A percentile compares a stretch with the other conserved stretches of the same genome.
These are phyloP conservation scores for Drosophila nebulosa DNA, from an alignment of 1,140 invertebrate species.

Conservation along the genomic window DNA sequence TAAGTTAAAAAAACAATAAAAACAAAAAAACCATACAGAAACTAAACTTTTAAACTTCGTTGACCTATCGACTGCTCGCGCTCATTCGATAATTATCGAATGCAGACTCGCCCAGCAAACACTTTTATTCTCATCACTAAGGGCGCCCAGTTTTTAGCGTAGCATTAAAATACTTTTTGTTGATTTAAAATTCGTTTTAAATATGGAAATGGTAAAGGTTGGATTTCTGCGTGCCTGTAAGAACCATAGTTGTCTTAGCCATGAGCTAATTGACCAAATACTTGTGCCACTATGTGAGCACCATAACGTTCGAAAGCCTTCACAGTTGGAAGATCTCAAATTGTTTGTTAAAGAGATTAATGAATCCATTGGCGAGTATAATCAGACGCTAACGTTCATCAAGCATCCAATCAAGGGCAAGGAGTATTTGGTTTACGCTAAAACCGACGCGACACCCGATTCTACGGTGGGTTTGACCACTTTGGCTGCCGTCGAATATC, in stretches of 20 bases:
- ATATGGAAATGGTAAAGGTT: conserved; percentile 46
- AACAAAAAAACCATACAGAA: conserved; percentile 33
- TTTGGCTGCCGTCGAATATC: conserved; percentile 43
- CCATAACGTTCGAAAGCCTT: conserved; percentile 39
- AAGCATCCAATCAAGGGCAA: conserved; percentile 36
- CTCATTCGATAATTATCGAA: not conserved
- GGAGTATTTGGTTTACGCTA: conserved; percentile 57
- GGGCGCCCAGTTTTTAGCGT: not conserved
- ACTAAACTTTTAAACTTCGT: not conserved
- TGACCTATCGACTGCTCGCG: not conserved
- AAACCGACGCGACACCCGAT: conserved; percentile 48
- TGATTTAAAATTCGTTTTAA: not conserved
- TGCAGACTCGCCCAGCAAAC: not conserved
- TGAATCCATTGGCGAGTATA: conserved; percentile 22
- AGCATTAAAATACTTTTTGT: too few species aligned
- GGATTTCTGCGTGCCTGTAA: conserved; percentile 57
- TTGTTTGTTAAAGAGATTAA: conserved; percentile 44
- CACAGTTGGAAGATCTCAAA: conserved; percentile 26
- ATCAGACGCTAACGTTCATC: conserved; percentile 40
- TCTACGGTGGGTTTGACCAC: not conserved
- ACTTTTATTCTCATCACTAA: not conserved
- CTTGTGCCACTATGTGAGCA: conserved; percentile 39
- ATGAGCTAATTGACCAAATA: conserved; percentile 40
- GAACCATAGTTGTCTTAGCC: conserved; percentile 47
- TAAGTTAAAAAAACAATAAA: conserved; percentile 51